These are phyloP conservation scores for Tautogolabrus adspersus DNA, from an alignment of 2,113 vertebrate species.

Conservation along the genomic window DNA sequence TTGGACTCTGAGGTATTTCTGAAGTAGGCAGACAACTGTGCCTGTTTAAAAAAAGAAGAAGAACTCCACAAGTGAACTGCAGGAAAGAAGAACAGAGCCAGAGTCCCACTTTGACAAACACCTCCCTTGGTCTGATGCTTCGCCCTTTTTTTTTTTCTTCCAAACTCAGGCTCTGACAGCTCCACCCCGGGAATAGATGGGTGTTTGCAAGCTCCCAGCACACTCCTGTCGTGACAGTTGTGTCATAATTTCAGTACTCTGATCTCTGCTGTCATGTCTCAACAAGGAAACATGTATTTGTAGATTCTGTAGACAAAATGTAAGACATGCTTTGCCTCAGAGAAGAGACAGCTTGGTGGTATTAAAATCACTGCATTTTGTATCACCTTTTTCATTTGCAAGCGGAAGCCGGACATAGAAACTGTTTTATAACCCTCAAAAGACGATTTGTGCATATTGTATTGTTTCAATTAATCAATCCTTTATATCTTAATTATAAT, in stretches of 20 bases:
- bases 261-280: constrained; percentile 65
- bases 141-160: constrained; percentile 37
- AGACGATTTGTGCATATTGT: neutral
- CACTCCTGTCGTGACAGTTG: constrained; percentile 41
- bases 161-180: constrained; percentile 63
- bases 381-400: constrained; percentile 10
- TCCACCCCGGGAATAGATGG: constrained; percentile 56
- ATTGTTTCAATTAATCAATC: neutral
- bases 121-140: constrained; percentile 49
- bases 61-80: constrained; percentile 52
- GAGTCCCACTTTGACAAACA: constrained; percentile 34
- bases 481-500: neutral
- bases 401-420: constrained; percentile 1
- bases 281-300: constrained; percentile 46
- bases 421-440: constrained; percentile 2
- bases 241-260: constrained; percentile 58
- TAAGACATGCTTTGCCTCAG: constrained; percentile 14
- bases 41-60: constrained; percentile 44
- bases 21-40: constrained; percentile 43
- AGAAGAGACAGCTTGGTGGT: constrained; percentile 11
- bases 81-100: constrained; percentile 37
- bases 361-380: constrained; percentile 17
- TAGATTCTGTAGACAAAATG: constrained; percentile 44
- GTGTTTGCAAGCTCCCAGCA: constrained; percentile 31
- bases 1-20: constrained; percentile 73